Percentiles rank a stretch among this genome's conserved stretches.
phyloP scores from a whole-genome alignment of 2,113 vertebrate species.

The human region GRCh38 chr6:139665001-139665500 shows the following conservation, averaged over 20 bases:
- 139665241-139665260: conserved; percentile 49
- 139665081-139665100: not conserved
- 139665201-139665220: conserved; percentile 15
- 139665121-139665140: conserved; percentile 42
- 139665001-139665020: not conserved
- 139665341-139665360: conserved; percentile 68
- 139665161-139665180: not conserved
- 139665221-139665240: conserved; percentile 36
- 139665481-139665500: not conserved
- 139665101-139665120: not conserved
- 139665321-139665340: conserved; percentile 42
- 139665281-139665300: conserved; percentile 68
- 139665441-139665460: not conserved
- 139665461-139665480: not conserved
- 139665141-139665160: conserved; percentile 33
- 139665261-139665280: conserved; percentile 30
- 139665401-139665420: conserved; percentile 18
- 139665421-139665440: not conserved
- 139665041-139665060: not conserved
- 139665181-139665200: not conserved
- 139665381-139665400: not conserved
- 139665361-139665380: conserved; percentile 59
- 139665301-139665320: conserved; percentile 52
- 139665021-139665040: not conserved
- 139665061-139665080: not conserved